Conservation (phyloP, 2,797 vertebrate genomes). For the Hemibagrus guttatus region DNA sequence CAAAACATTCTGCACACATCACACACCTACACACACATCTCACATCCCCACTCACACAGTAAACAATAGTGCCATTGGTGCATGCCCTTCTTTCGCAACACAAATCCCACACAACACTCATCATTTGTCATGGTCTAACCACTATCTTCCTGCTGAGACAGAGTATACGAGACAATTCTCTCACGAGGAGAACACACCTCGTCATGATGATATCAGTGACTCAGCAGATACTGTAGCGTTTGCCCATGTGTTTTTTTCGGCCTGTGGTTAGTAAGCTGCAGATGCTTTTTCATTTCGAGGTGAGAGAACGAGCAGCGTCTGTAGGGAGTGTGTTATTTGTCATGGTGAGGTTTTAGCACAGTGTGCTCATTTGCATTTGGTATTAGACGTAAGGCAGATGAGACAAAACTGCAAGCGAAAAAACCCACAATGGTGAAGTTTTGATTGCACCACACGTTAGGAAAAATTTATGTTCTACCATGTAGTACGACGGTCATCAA, state of each 20-base stretch:
- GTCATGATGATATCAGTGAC: background rate
- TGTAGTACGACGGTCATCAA: background rate
- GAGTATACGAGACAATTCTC: background rate
- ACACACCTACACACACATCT: conserved; percentile 17
- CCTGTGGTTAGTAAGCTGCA: background rate
- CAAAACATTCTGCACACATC: background rate
- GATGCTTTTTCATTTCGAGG: conserved; percentile 23
- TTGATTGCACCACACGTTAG: background rate
- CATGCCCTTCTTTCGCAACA: conserved; percentile 12
- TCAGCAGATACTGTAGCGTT: background rate
- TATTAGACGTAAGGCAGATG: background rate
- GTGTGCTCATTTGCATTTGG: background rate
- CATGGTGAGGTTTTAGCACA: conserved; percentile 4
- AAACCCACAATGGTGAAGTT: background rate
- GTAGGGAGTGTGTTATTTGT: conserved; percentile 16
- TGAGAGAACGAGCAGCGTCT: conserved; percentile 20
- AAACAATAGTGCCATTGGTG: conserved; percentile 11
- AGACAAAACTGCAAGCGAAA: background rate
- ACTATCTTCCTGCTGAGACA: background rate
- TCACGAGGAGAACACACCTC: conserved; percentile 5
- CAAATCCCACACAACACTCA: conserved; percentile 18
- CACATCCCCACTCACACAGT: conserved; percentile 3
- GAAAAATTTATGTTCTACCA: background rate
- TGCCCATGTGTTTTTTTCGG: background rate
- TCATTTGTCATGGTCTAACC: background rate